Evolutionary conservation across 2,113 vertebrate species (phyloP), one percentile per base, ranked within the genome.

Genomic region (Cochlearius cochlearius): DNA sequence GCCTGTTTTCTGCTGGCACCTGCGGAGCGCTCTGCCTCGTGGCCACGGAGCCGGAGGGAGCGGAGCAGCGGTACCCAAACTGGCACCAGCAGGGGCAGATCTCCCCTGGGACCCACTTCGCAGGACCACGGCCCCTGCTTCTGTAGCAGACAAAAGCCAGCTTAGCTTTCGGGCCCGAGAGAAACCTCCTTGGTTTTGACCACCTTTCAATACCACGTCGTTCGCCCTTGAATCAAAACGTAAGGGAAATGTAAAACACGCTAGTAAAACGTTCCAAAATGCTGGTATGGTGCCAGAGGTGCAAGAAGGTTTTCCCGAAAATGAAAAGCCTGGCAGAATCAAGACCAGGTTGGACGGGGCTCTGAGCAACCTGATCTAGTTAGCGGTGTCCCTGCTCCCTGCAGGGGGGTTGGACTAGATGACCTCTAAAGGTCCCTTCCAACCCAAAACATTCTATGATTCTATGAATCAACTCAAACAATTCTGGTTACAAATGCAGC

Each of bases 221-320:
- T 19, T 72, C 6, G 1, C 13, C 21, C 20, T 92, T 77, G 0
- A 1, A 47, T 12, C 12, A 29, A 39, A 38, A 55, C n/a, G 2
- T 13, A 55, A 77, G n/a, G 27, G 29, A 45, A 63, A 20, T 9
- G 21, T 6, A 60, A 60, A 66, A 30, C 1, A 7, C 6, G 15
- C 34, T 34, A 67, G 32, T 50, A 43, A 50, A 89, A 18, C 8
- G 32, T 21, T n/a, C 15, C 3, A 18, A 64, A 74, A 36, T 55
- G 50, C 27, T 25, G 16, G 36, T 81, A 43, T 43, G 56, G 41
- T 82, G 64, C 32, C 22, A 9, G 1, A 8, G 73, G 55, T 8
- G 4, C 29, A 36, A 83, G 18, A 10, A 63, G 15, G 38, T 36
- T 81, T 78, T 60, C 32, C 27, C 45, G 30, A 39, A 94, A 96